Base-by-base conservation (phyloP, 2,888 invertebrate species). In the Myathropa florea region DNA sequence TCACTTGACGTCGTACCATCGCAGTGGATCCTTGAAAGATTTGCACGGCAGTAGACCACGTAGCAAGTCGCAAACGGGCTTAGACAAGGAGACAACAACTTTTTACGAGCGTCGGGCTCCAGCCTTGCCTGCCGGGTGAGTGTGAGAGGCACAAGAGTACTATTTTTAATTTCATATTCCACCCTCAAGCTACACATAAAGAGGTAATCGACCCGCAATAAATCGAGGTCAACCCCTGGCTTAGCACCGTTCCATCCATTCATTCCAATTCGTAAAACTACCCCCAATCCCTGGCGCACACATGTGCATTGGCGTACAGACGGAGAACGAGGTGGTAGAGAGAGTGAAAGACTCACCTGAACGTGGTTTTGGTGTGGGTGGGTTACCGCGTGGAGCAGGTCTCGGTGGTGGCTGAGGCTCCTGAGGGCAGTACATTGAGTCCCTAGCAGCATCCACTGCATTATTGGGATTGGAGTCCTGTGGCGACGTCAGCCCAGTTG, bases 331-430 rank as follows among this genome's bases (percentile, higher is more conserved):
- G 3, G 28, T 2, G 30, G 30, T 2, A 0, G 30, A 59, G 33
- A 18, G 21, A 26, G 21, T 30, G n/a, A 18, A 24, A 21, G 81
- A 78, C 88, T 90, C 91, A 92, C 90, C 91, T 91, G 91, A 91
- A 87, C 93, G 91, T 61, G 93, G 93, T 88, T 92, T 93, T 81
- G 93, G 92, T 79, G 92, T 93, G 89, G 93, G 93, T 85, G 90
- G 90, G 88, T 89, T 89, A 86, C 87, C 89, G 83, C 92, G 91
- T 83, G 92, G 92, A 73, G 92, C 92, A 77, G 92, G 90, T 85
- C 91, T 90, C 84, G 92, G 92, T 82, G 91, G 90, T 73, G 92
- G 90, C 79, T 90, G 91, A 21, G 91, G 91, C 76, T 91, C 91
- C 76, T 89, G 89, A 88, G 91, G 90, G 88, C 93, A 93, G 84